Evolutionary conservation across 2,113 vertebrate genomes (phyloP).

Genomic region (Struthio camelus): DNA sequence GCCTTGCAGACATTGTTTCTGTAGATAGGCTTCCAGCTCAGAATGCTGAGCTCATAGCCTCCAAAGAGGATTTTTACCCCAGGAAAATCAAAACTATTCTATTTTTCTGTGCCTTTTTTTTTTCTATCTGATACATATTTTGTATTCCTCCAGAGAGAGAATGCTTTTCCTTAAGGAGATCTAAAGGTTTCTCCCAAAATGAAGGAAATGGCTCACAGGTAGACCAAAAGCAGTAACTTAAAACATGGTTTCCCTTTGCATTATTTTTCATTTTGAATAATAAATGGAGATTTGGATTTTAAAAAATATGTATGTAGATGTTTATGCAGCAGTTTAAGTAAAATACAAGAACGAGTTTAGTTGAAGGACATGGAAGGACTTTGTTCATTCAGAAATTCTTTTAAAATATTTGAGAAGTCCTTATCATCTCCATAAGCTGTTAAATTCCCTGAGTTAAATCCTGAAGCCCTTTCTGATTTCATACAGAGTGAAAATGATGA

Average conservation of each 20-base stretch:
- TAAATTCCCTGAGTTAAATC: slow-evolving; percentile 18
- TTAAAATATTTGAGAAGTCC: slow-evolving; percentile 40
- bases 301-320: neutral
- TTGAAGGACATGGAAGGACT: slow-evolving; percentile 48
- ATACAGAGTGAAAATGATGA: neutral
- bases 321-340: neutral
- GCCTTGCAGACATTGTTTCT: neutral
- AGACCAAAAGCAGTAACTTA: neutral
- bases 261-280: slow-evolving; percentile 6
- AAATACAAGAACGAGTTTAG: slow-evolving; percentile 3
- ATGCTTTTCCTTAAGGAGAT: neutral
- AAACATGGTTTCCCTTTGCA: neutral
- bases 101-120: rapidly evolving
- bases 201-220: neutral
- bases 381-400: neutral
- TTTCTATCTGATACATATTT: neutral
- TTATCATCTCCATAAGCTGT: slow-evolving; percentile 41
- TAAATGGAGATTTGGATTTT: neutral
- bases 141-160: neutral
- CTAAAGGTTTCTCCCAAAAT: neutral
- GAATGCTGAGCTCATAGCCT: neutral
- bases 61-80: neutral
- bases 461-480: slow-evolving; percentile 33
- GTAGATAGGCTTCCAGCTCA: neutral
- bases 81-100: neutral